phyloP scores from a whole-genome alignment of 2,888 invertebrate genomes.

The Pammene aurita region DNA sequence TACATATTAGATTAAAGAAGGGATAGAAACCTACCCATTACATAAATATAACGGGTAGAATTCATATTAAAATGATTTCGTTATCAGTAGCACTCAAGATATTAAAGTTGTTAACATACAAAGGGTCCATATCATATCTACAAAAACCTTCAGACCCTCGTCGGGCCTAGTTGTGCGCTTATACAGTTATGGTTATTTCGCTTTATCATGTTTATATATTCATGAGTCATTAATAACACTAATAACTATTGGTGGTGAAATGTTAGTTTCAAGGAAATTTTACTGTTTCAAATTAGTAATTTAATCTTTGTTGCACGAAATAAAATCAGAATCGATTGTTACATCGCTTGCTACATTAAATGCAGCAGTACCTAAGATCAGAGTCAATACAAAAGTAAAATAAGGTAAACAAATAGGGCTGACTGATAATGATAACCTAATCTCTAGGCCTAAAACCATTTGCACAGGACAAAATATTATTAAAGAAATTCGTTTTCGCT shows the following conservation, averaged over 20 bases:
- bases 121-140: constrained; percentile 25
- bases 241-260: neutral
- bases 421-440: no score
- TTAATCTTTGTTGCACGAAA: no score
- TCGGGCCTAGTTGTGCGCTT: constrained; percentile 14
- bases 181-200: constrained; percentile 18
- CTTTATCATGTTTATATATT: neutral
- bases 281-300: neutral
- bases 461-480: no score
- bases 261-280: neutral
- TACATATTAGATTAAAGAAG: constrained; percentile 4
- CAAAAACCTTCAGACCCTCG: constrained; percentile 29
- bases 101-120: constrained; percentile 32
- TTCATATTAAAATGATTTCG: constrained; percentile 20
- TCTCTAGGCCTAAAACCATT: no score
- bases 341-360: no score
- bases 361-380: no score
- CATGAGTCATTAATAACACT: constrained; percentile 7
- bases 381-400: no score
- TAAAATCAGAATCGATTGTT: no score
- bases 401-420: no score
- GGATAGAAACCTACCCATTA: constrained; percentile 9
- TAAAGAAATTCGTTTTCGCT: no score
- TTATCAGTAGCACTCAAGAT: constrained; percentile 21
- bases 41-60: constrained; percentile 3